Evolutionary conservation across 2,888 invertebrate genomes (phyloP), one percentile per base, ranked within the genome.

Genomic region (Leucoptera coffeella): DNA sequence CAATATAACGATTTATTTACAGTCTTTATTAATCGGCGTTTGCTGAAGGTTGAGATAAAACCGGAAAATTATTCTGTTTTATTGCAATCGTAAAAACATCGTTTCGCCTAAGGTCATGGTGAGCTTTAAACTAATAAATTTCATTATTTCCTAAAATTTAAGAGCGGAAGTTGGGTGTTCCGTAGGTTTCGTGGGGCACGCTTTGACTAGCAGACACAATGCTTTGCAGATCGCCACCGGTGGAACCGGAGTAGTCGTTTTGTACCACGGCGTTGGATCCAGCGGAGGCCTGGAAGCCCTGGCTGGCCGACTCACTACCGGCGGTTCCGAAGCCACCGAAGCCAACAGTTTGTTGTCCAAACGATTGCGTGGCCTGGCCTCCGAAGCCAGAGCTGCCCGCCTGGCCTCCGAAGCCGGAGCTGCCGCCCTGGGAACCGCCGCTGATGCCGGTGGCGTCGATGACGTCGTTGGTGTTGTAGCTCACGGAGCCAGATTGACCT

Each of bases 161-260:
- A 17, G 17, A 10, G n/a, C 55, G 54, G 46, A 62, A 69, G 31
- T 51, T 53, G 22, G 67, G 65, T 33, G 47, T 36, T 36, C 67
- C 67, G 31, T 67, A 69, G 15, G 51, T 47, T 51, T 61, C 56
- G 32, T 65, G 57, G 25, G 69, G 67, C 23, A 65, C 39, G 27
- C 62, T 60, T 40, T 65, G 67, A 50, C 52, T 57, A 47, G 60
- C 50, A 24, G 57, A 45, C 29, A 61, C 17, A 9, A 9, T 17
- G 17, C 6, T 41, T n/a, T 42, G 34, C 34, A 41, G 50, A 21
- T 39, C 25, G 22, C 38, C 37, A 9, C 47, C 47, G 27, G 38
- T 52, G 26, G 32, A 32, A 4, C 12, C 11, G 25, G 22, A 8
- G 8, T 12, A 21, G 11, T n/a, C 15, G 15, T 25, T 19, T 12